Base-by-base conservation (phyloP, 2,797 vertebrate species). In the Gymnothorax reevesii region DNA sequence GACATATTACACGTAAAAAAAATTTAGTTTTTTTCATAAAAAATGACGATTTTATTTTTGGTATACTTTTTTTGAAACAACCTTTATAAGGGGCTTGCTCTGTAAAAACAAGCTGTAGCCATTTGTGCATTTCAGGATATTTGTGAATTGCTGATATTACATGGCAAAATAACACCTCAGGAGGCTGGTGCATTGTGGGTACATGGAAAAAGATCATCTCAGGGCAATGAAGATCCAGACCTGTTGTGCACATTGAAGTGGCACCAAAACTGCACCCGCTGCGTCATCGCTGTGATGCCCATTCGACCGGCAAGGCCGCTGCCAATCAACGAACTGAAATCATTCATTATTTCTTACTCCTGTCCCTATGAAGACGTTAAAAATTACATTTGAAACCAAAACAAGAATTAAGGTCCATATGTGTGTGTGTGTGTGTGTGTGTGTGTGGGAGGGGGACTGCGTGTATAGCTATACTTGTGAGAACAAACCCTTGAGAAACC, bases 241-340 rank as follows among this genome's bases (percentile, higher is more conserved):
- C 60, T 62, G 17, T 22, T n/a, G 82, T 4, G 7, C 55, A 25
- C 57, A 25, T 33, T 75, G 71, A 75, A 17, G 71, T 17, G 71
- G 1, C 69, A 27, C 27, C 69, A 71, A n/a, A 71, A 22, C 54
- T 55, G 71, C 85, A 27, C 83, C 80, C 86, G 20, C 79, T 27
- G 86, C 69, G 57, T 69, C 84, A 85, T 87, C 73, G 15, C 27
- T 84, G 57, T 83, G 13, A 42, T 55, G 86, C 88, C 64, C 87
- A 66, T n/a, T 82, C 82, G 13, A 25, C 69, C 85, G 87, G 69
- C 80, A 64, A 84, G 85, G 80, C 87, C 89, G 92, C 91, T 93
- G 93, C 92, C 93, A 94, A 94, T 96, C 94, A 95, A 95, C 91
- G 88, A 94, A 94, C 94, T 94, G 94, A 93, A 95, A 96, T 94